A percentile compares a stretch with the other conserved stretches of the same genome.
Conservation (phyloP, 92 coral and sea anemone species). For the Scolanthus callimorphus region DNA sequence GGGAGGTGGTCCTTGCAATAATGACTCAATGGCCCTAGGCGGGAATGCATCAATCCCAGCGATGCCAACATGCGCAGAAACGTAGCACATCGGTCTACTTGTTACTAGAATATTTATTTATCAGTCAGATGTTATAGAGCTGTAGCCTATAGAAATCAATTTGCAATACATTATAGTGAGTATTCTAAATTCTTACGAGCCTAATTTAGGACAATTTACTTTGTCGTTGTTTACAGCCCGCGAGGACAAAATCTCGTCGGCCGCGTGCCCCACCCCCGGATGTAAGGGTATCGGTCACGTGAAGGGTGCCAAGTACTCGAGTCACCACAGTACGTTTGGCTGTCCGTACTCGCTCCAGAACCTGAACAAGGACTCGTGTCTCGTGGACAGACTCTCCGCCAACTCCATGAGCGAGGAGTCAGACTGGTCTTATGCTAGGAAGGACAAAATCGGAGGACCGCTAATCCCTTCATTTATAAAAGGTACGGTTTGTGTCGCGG, state of each 20-base stretch:
- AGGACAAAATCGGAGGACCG: constrained; percentile 41
- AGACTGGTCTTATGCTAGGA: constrained; percentile 93
- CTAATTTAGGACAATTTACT: neutral
- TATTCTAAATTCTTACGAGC: too few species aligned
- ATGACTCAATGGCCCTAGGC: too few species aligned
- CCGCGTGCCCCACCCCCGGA: constrained; percentile 99
- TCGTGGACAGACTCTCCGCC: constrained; percentile 92
- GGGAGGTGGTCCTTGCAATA: too few species aligned
- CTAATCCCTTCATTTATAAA: too few species aligned
- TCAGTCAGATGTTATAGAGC: too few species aligned
- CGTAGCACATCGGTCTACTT: too few species aligned
- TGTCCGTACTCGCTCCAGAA: constrained; percentile 98
- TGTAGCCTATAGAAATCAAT: too few species aligned
- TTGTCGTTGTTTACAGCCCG: constrained; percentile 51
- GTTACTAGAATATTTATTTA: too few species aligned
- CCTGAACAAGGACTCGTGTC: constrained; percentile 95
- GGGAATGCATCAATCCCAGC: too few species aligned
- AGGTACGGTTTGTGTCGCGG: too few species aligned
- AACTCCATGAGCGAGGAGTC: constrained; percentile 99
- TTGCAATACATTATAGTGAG: too few species aligned
- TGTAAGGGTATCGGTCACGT: constrained; percentile 99
- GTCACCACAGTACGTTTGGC: constrained; percentile 98
- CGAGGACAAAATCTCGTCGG: constrained; percentile 90
- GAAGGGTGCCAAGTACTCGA: constrained; percentile 97
- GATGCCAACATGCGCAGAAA: too few species aligned